phyloP scores from a whole-genome alignment of 1,140 invertebrate species.

The Neotoxoptera formosana region DNA sequence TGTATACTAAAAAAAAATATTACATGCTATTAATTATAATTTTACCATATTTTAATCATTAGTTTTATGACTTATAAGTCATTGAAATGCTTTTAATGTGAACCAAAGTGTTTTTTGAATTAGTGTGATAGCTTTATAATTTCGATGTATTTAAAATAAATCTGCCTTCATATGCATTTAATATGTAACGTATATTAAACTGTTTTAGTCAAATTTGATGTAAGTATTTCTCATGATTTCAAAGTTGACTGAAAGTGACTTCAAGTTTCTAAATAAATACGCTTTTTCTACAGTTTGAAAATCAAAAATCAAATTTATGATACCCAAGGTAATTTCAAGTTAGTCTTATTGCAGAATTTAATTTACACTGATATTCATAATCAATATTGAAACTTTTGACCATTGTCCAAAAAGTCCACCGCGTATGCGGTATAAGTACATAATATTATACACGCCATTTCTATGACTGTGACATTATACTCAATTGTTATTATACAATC shows the following conservation, averaged over 20 bases:
- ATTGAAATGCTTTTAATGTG: too few species aligned
- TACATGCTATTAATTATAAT: too few species aligned
- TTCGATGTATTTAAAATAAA: too few species aligned
- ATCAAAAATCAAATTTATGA: neutral
- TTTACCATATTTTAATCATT: too few species aligned
- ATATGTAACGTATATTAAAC: neutral
- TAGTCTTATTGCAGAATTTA: neutral
- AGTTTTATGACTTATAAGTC: too few species aligned
- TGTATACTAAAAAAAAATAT: too few species aligned
- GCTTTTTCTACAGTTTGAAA: neutral
- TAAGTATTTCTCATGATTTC: neutral
- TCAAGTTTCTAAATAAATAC: neutral
- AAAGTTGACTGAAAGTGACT: too few species aligned
- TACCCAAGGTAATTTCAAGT: neutral
- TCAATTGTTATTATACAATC: too few species aligned
- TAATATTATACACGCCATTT: too few species aligned
- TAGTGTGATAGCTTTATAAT: too few species aligned
- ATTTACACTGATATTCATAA: neutral
- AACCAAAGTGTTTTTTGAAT: too few species aligned
- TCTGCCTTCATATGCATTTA: neutral
- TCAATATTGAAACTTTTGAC: neutral
- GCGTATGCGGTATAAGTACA: neutral
- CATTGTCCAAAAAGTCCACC: neutral
- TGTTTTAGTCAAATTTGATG: neutral
- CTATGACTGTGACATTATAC: too few species aligned